These are phyloP conservation scores for Penelope pileata DNA, from an alignment of 2,113 vertebrate genomes.

Conservation along the genomic window DNA sequence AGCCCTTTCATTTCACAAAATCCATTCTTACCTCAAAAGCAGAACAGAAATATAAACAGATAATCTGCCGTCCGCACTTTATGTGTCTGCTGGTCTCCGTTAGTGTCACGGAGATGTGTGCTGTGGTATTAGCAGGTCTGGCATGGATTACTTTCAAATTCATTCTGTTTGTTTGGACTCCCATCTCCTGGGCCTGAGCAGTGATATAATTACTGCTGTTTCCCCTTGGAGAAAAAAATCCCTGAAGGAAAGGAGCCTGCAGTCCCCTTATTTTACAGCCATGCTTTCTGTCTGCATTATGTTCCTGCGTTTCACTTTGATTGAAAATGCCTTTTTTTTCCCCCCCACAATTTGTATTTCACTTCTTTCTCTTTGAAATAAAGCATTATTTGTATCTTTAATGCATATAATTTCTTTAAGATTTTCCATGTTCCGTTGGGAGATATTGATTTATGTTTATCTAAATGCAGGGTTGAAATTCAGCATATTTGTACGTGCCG, in stretches of 20 bases:
- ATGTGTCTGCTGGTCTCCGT: conserved; percentile 48
- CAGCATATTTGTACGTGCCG: not conserved
- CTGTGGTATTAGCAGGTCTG: conserved; percentile 28
- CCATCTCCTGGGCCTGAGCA: conserved; percentile 15
- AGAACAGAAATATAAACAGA: conserved; percentile 27
- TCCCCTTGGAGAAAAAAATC: not conserved
- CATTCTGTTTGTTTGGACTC: conserved; percentile 32
- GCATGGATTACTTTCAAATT: conserved; percentile 24
- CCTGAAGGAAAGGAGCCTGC: conserved; percentile 3
- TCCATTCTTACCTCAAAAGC: conserved; percentile 17
- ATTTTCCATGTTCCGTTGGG: not conserved
- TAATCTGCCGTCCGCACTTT: conserved; percentile 5
- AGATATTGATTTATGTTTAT: conserved; percentile 35
- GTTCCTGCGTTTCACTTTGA: not conserved
- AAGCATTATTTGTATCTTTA: not conserved
- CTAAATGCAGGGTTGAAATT: conserved; percentile 34
- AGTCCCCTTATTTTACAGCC: not conserved
- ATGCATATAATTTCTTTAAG: not conserved
- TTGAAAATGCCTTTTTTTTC: not conserved
- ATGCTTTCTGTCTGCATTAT: not conserved
- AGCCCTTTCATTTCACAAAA: conserved; percentile 4
- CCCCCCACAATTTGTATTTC: not conserved
- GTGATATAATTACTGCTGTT: conserved; percentile 2
- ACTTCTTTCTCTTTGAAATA: not conserved
- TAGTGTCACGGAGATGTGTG: conserved; percentile 49